Base-by-base conservation (phyloP, 1,140 invertebrate genomes). In the Drosophila pectinifera region DNA sequence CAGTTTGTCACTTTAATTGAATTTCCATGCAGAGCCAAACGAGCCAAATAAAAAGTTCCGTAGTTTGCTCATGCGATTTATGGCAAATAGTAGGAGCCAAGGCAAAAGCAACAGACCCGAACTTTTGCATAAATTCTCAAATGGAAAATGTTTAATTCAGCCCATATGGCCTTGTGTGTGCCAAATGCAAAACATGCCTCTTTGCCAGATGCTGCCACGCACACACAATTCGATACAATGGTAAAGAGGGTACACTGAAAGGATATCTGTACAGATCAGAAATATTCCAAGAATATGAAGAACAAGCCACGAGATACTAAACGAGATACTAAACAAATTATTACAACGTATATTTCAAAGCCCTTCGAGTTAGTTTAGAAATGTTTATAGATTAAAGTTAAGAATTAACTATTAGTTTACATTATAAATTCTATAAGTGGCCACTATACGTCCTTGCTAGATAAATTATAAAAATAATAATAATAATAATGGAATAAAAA, bases 1-100 rank as follows among this genome's bases (percentile, higher is more conserved):
- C 84, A 89, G 84, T 89, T 89, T 89, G 84, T 89, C 84, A 89
- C 84, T 89, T 89, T 89, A 89, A 89, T 89, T 89, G 84, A 89
- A 89, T 89, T 89, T 83, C 73, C 84, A 88, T 88, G 82, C 78
- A 84, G 76, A 78, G 77, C 42, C 48, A 54, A 48, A 73, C 59
- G 51, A 73, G 46, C 34, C 39, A 73, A 73, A 74, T 74, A 72
- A 54, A 74, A 74, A 69, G 67, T 70, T 69, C 5, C 49, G 49
- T 70, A 70, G 64, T 69, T 70, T 70, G 67, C 46, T 70, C 67
- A 70, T 79, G 75, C 76, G 76, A 84, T 84, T 74, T 83, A 80
- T 79, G 70, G 77, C 69, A 49, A 58, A 63, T 13, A 57, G 53
- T 53, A 55, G 13, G 42, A 61, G 39, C n/a, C 26, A 39, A 53